Conservation (phyloP, 2,797 vertebrate species). For the Typhlichthys subterraneus region DNA sequence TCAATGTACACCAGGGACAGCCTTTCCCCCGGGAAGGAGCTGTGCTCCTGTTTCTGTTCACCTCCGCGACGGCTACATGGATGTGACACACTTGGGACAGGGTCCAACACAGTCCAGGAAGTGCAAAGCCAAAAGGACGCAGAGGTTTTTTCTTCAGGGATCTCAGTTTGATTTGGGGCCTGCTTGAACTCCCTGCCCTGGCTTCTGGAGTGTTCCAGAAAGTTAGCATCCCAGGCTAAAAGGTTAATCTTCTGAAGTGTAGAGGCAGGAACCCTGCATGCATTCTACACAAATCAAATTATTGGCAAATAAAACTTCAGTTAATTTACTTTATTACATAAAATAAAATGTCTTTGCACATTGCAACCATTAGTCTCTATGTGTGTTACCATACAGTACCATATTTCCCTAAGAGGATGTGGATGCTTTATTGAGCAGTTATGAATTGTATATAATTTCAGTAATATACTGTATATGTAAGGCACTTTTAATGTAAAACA, state of each 20-base stretch:
- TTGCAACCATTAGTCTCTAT: neutral
- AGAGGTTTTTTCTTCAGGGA: slow-evolving; percentile 45
- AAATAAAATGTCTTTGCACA: neutral
- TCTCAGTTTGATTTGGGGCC: slow-evolving; percentile 33
- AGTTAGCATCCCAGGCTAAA: slow-evolving; percentile 39
- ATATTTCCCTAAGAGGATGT: neutral
- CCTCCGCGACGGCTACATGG: slow-evolving; percentile 26
- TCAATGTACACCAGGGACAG: slow-evolving; percentile 31
- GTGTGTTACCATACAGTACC: slow-evolving; percentile 2
- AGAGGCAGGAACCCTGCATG: slow-evolving; percentile 4
- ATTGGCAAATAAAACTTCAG: neutral
- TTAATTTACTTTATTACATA: neutral
- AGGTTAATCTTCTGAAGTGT: slow-evolving; percentile 24
- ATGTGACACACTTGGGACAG: slow-evolving; percentile 54
- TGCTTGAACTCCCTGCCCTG: slow-evolving; percentile 55
- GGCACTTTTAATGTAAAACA: no score
- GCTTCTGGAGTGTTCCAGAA: slow-evolving; percentile 42
- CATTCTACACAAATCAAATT: slow-evolving; percentile 2
- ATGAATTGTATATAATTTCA: slow-evolving; percentile 41
- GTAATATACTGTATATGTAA: slow-evolving; percentile 1
- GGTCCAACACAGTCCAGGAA: slow-evolving; percentile 38
- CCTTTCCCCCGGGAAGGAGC: slow-evolving; percentile 20
- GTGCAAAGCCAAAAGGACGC: slow-evolving; percentile 26
- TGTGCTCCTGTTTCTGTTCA: slow-evolving; percentile 55
- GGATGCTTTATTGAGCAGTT: slow-evolving; percentile 6